Percentiles rank a stretch among this genome's conserved stretches.
phyloP scores from a whole-genome alignment of 2,797 vertebrate species.

The Thaleichthys pacificus region DNA sequence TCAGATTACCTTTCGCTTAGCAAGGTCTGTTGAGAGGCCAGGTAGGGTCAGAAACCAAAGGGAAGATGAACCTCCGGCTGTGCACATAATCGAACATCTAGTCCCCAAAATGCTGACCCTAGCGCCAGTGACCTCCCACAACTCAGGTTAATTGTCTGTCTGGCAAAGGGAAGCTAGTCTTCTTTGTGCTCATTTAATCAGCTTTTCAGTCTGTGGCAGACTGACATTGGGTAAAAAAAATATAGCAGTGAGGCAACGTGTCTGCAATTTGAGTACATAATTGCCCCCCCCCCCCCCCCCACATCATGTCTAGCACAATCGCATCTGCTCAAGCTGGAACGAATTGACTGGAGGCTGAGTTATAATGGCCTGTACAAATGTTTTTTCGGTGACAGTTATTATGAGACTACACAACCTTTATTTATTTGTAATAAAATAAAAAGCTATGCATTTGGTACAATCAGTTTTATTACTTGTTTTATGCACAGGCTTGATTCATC shows the following conservation, averaged over 20 bases:
- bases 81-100: not conserved
- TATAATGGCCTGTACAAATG: not conserved
- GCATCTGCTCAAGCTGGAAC: not conserved
- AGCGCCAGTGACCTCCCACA: not conserved
- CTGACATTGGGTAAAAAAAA: not conserved
- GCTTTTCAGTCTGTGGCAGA: slow-evolving; percentile 1
- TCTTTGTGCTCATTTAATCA: not conserved
- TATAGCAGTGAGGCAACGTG: not conserved
- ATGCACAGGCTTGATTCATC: too few species aligned
- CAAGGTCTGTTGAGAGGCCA: slow-evolving; percentile 11
- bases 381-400: not conserved
- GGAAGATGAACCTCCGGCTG: not conserved
- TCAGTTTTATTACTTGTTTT: not conserved
- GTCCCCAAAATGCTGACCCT: not conserved
- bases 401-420: too few species aligned
- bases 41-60: slow-evolving; percentile 5
- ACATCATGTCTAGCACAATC: not conserved
- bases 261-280: not conserved
- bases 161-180: slow-evolving; percentile 1
- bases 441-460: not conserved
- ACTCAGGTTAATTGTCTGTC: slow-evolving; percentile 21
- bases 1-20: slow-evolving; percentile 31
- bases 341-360: slow-evolving; percentile 6
- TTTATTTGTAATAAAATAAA: too few species aligned
- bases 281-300: not conserved